phyloP scores from a whole-genome alignment of 2,888 invertebrate genomes.

The Thalpophila matura region DNA sequence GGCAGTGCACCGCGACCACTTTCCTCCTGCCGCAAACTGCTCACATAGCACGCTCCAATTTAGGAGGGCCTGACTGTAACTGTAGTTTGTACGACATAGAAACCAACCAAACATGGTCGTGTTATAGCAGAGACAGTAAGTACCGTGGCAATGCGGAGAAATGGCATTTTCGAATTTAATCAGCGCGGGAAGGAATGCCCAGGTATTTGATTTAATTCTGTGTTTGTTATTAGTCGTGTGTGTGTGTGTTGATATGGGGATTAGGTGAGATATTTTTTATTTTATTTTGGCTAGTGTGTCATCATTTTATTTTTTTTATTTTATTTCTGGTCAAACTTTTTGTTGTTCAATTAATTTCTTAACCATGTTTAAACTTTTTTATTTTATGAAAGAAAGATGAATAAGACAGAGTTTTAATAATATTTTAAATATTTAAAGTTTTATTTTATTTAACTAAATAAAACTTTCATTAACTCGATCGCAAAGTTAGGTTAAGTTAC shows the following conservation, averaged over 20 bases:
- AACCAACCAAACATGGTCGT: conserved; percentile 62
- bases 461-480: conserved; percentile 22
- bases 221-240: conserved; percentile 65
- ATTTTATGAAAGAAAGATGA: no score
- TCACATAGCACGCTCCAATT: conserved; percentile 71
- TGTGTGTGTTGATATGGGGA: conserved; percentile 67
- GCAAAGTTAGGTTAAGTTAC: conserved; percentile 35
- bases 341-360: not conserved
- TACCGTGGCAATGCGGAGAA: conserved; percentile 65
- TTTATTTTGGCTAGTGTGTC: not conserved
- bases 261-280: conserved; percentile 67
- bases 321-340: not conserved
- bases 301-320: not conserved
- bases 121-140: conserved; percentile 64
- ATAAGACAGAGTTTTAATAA: no score
- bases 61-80: conserved; percentile 60
- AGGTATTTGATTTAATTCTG: conserved; percentile 67
- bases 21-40: conserved; percentile 74
- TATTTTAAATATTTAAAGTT: no score
- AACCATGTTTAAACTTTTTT: not conserved
- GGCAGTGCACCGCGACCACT: conserved; percentile 71
- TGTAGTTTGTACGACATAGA: conserved; percentile 43
- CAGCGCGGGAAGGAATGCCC: conserved; percentile 70
- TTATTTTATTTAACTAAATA: no score
- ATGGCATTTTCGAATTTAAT: conserved; percentile 72